Percentiles rank a stretch among this genome's conserved stretches.
Conservation (phyloP, 1,140 invertebrate genomes). For the Hylaeus anthracinus region DNA sequence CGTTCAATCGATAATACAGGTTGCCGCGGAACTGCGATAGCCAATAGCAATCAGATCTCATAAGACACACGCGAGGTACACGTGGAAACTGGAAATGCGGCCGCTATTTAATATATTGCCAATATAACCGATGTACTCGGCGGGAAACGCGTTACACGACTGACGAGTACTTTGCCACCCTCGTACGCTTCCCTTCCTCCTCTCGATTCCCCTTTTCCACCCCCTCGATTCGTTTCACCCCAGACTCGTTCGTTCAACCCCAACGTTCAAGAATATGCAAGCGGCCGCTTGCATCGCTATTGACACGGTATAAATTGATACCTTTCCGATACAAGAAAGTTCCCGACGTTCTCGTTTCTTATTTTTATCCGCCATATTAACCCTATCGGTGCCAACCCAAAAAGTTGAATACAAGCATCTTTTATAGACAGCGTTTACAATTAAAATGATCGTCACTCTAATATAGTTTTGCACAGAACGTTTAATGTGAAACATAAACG, state of each 20-base stretch:
- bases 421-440: too few species aligned
- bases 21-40: conserved; percentile 36
- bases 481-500: too few species aligned
- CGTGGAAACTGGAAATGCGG: conserved; percentile 33
- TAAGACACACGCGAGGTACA: conserved; percentile 34
- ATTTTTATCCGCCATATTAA: background rate
- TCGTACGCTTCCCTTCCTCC: conserved; percentile 59
- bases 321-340: background rate
- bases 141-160: conserved; percentile 71
- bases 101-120: conserved; percentile 9
- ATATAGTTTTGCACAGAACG: background rate
- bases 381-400: too few species aligned
- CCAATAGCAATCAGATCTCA: conserved; percentile 30
- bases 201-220: conserved; percentile 43
- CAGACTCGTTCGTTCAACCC: conserved; percentile 52
- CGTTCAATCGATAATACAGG: conserved; percentile 66
- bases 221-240: conserved; percentile 58
- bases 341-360: background rate
- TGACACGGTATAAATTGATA: conserved; percentile 36
- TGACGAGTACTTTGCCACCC: conserved; percentile 70
- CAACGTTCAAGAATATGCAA: conserved; percentile 44
- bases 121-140: conserved; percentile 36
- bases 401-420: too few species aligned
- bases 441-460: background rate
- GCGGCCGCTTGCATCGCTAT: conserved; percentile 29